Evolutionary conservation across 2,113 vertebrate genomes (phyloP).

Genomic region (Barnardius zonarius): DNA sequence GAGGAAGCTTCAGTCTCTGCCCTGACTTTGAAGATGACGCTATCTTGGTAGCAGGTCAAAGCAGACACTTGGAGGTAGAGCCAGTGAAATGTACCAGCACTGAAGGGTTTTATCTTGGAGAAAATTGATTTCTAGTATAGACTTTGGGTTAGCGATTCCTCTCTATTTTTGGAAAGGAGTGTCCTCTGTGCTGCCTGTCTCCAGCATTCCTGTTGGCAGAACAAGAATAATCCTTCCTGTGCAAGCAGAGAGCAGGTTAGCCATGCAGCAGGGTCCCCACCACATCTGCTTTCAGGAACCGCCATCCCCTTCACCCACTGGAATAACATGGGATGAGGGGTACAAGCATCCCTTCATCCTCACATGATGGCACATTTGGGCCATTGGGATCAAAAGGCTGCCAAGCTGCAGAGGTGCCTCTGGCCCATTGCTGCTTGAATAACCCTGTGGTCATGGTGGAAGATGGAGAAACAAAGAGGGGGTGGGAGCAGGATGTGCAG

Average conservation of each 20-base stretch:
- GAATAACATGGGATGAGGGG: rapidly evolving
- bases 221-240: not conserved
- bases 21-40: not conserved
- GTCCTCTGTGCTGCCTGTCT: not conserved
- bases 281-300: not conserved
- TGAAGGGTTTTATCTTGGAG: not conserved
- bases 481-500: not conserved
- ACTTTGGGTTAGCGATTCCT: not conserved
- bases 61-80: not conserved
- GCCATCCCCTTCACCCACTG: not conserved
- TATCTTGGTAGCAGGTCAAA: not conserved
- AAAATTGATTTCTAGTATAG: not conserved
- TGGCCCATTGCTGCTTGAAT: not conserved
- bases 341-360: not conserved
- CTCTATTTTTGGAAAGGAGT: not conserved
- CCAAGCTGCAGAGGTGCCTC: not conserved
- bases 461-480: not conserved
- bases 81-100: not conserved
- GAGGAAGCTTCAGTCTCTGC: not conserved
- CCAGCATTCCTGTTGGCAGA: not conserved
- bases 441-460: not conserved
- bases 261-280: not conserved
- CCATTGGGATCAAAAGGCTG: not conserved
- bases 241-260: not conserved
- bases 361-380: not conserved